phyloP scores from a whole-genome alignment of 2,797 vertebrate genomes.

The Morus bassanus region DNA sequence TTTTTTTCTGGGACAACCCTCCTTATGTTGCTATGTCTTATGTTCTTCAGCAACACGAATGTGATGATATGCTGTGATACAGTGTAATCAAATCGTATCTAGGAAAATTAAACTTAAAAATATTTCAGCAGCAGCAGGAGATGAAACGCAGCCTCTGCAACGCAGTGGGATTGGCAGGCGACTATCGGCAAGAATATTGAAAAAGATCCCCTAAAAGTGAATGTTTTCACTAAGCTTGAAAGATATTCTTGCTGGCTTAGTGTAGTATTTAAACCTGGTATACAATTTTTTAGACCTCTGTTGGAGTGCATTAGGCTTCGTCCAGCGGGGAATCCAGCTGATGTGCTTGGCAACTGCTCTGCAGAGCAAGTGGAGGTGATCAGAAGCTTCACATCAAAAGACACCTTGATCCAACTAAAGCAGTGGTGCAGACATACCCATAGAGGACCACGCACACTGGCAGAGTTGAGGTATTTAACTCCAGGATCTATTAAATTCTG shows the following conservation, averaged over 20 bases:
- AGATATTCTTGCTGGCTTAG: background rate
- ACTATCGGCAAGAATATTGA: background rate
- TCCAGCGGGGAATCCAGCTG: background rate
- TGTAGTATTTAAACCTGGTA: background rate
- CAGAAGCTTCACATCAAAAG: background rate
- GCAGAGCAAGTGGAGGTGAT: background rate
- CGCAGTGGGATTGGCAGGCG: accelerated
- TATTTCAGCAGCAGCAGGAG: background rate
- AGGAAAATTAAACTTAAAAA: background rate
- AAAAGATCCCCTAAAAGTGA: background rate
- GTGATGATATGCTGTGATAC: no score
- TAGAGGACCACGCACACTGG: background rate
- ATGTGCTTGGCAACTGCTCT: background rate
- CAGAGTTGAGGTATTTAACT: background rate
- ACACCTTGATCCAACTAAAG: background rate
- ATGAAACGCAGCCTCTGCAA: background rate
- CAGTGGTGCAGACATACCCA: no score
- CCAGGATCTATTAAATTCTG: background rate
- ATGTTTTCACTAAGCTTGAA: background rate
- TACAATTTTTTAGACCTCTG: background rate
- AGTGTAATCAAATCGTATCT: background rate
- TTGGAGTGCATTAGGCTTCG: no score
- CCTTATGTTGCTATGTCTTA: background rate
- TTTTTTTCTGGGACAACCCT: background rate
- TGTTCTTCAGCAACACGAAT: background rate